These are phyloP conservation scores for Hiodon alosoides DNA, from an alignment of 2,113 vertebrate genomes.

Conservation along the genomic window DNA sequence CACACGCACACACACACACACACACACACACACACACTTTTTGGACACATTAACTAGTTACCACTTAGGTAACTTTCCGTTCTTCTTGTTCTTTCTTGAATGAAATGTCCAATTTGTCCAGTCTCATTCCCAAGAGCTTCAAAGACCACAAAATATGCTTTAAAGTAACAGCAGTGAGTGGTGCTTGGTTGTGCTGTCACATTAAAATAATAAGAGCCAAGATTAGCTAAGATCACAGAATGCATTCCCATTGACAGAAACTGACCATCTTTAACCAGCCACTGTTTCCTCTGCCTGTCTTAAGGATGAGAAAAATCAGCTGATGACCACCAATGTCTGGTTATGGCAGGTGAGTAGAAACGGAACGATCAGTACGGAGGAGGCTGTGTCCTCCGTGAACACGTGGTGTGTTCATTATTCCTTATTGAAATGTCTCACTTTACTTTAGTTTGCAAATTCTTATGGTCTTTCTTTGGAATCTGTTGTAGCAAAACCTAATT, in stretches of 20 bases:
- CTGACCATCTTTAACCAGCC: not conserved
- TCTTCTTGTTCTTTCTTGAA: too few species aligned
- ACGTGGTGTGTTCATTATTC: not conserved
- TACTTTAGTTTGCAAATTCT: too few species aligned
- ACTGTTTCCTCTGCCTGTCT: slow-evolving; percentile 11
- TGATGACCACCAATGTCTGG: slow-evolving; percentile 98
- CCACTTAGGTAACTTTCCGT: too few species aligned
- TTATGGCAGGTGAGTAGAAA: slow-evolving; percentile 61
- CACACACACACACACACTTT: too few species aligned
- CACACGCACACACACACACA: too few species aligned
- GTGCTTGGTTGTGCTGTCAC: not conserved
- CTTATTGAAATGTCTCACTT: not conserved
- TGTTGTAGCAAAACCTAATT: not conserved
- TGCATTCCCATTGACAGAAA: not conserved
- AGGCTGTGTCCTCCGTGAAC: not conserved
- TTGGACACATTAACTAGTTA: too few species aligned
- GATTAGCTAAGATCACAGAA: too few species aligned
- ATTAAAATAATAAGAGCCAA: too few species aligned
- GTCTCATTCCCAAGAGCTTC: too few species aligned
- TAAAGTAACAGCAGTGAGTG: not conserved
- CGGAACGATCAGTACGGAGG: not conserved
- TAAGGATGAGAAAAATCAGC: slow-evolving; percentile 95
- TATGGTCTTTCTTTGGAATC: not conserved
- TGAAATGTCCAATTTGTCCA: too few species aligned
- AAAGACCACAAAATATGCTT: too few species aligned